Percentiles rank a stretch among this genome's conserved stretches.
Evolutionary conservation across 2,113 vertebrate species (phyloP).

Genomic region (Rattus rattus): DNA sequence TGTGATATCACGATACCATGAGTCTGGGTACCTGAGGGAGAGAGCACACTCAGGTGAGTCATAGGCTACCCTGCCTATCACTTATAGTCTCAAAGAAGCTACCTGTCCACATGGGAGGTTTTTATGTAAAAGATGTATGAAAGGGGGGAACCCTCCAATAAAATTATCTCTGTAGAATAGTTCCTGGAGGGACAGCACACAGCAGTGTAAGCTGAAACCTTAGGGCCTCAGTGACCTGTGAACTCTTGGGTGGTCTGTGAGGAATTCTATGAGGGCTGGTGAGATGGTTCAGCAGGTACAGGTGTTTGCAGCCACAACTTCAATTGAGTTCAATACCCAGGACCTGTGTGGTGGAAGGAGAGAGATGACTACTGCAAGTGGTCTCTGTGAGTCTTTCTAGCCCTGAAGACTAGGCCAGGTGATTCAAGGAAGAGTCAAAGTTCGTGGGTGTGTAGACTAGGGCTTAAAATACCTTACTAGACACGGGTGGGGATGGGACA

Average conservation of each 20-base stretch:
- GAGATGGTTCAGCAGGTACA: background rate
- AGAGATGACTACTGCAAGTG: background rate
- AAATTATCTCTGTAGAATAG: background rate
- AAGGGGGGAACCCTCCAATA: background rate
- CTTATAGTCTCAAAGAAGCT: background rate
- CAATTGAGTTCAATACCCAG: background rate
- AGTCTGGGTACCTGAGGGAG: conserved; percentile 96
- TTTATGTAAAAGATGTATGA: background rate
- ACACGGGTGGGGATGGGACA: background rate
- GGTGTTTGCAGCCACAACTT: background rate
- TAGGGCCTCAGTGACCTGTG: background rate
- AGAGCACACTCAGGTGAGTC: background rate
- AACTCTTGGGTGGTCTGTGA: background rate
- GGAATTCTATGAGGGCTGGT: background rate
- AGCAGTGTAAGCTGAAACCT: background rate
- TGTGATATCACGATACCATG: conserved; percentile 99
- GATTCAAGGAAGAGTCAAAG: background rate
- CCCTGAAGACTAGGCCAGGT: background rate
- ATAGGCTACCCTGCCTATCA: background rate
- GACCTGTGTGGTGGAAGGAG: background rate
- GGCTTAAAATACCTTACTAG: background rate
- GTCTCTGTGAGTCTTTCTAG: background rate
- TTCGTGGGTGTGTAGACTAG: background rate
- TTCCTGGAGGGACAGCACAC: background rate
- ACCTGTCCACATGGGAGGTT: background rate